These are phyloP conservation scores for Eulemur mongoz DNA, from an alignment of 2,797 vertebrate genomes.

Conservation along the genomic window DNA sequence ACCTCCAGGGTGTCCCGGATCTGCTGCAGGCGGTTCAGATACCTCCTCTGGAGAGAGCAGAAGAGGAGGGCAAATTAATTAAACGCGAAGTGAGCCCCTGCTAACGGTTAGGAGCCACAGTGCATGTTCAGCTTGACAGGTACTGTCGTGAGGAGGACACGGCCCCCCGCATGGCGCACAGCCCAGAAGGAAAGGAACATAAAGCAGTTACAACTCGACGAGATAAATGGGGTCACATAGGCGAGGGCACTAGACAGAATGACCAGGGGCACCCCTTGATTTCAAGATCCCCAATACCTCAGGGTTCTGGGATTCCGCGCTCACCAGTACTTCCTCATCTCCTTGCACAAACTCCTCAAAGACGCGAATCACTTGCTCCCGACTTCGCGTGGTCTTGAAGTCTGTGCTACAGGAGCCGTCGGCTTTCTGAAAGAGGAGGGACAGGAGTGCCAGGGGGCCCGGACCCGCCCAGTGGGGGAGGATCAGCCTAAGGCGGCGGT, in stretches of 20 bases:
- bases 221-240: not conserved
- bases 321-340: constrained; percentile 91
- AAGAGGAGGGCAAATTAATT: not conserved
- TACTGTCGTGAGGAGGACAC: not conserved
- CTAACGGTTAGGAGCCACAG: not conserved
- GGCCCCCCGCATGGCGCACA: not conserved
- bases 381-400: constrained; percentile 96
- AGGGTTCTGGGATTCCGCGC: constrained; percentile 62
- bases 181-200: not conserved
- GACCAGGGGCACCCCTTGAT: not conserved
- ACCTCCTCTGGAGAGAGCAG: constrained; percentile 88
- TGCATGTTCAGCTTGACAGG: not conserved
- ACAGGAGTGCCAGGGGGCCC: constrained; percentile 34
- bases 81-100: not conserved
- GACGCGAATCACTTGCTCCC: constrained; percentile 92
- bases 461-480: not conserved
- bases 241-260: not conserved
- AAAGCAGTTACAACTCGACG: not conserved
- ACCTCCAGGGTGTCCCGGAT: constrained; percentile 91
- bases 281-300: not conserved
- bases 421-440: constrained; percentile 88
- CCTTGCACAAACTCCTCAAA: constrained; percentile 94
- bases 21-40: constrained; percentile 92
- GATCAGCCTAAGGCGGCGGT: not conserved
- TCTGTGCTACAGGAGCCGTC: constrained; percentile 96